Evolutionary conservation across 2,113 vertebrate species (phyloP).

Genomic region (Enhydra lutris): DNA sequence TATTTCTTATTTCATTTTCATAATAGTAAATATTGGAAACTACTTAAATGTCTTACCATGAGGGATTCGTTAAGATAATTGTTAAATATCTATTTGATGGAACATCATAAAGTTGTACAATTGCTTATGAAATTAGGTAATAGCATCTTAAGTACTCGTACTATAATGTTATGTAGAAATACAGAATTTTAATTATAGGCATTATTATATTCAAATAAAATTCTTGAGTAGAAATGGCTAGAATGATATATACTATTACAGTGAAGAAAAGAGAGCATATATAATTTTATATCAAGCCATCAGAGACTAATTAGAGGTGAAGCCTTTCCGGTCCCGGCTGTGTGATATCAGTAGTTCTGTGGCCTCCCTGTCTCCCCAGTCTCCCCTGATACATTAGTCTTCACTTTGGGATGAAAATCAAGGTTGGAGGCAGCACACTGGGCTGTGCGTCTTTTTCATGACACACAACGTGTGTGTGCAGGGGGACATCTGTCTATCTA

Average conservation of each 20-base stretch:
- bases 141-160: background rate
- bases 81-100: slow-evolving; percentile 24
- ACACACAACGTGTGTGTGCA: background rate
- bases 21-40: slow-evolving; percentile 18
- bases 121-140: slow-evolving; percentile 42
- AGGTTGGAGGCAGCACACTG: background rate
- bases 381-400: background rate
- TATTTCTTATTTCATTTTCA: slow-evolving; percentile 46
- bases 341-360: background rate
- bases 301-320: background rate
- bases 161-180: background rate
- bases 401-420: background rate
- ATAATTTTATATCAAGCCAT: background rate
- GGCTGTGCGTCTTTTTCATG: background rate
- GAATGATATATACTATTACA: background rate
- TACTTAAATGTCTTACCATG: background rate
- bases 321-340: background rate
- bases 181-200: background rate
- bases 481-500: background rate
- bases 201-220: slow-evolving; percentile 25
- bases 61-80: slow-evolving; percentile 37
- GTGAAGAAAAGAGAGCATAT: background rate
- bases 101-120: background rate
- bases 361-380: background rate
- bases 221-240: background rate